These are phyloP conservation scores for Rhinopomastus cyanomelas DNA, from an alignment of 2,113 vertebrate genomes.

Conservation along the genomic window DNA sequence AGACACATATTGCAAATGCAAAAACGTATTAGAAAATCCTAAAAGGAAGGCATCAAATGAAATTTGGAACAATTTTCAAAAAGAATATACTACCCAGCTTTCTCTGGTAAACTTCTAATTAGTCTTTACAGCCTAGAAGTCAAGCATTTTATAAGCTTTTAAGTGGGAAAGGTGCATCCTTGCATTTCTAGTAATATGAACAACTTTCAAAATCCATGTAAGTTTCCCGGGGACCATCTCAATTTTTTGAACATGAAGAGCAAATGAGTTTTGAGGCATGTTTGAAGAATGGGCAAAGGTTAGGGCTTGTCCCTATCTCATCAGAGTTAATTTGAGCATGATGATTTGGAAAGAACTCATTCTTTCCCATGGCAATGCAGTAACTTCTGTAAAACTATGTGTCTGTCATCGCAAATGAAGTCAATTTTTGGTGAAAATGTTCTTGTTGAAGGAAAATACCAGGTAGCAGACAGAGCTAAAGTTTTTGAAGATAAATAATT, in stretches of 20 bases:
- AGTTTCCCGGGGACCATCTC: conserved; percentile 11
- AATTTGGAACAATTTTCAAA: background rate
- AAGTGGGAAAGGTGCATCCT: background rate
- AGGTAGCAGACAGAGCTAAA: background rate
- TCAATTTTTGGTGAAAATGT: background rate
- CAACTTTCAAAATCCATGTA: conserved; percentile 20
- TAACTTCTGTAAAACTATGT: conserved; percentile 22
- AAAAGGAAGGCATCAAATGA: background rate
- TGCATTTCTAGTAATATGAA: conserved; percentile 24
- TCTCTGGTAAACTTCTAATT: background rate
- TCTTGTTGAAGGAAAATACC: conserved; percentile 21
- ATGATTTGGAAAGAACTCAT: conserved; percentile 21
- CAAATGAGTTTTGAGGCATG: conserved; percentile 7
- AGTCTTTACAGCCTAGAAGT: background rate
- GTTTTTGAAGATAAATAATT: conserved; percentile 47
- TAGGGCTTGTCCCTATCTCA: conserved; percentile 56
- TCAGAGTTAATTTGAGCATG: conserved; percentile 37
- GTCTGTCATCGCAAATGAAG: conserved; percentile 49
- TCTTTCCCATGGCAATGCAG: conserved; percentile 51
- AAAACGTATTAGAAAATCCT: background rate
- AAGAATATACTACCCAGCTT: background rate
- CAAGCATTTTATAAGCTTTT: background rate
- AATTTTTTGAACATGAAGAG: conserved; percentile 48
- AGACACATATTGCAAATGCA: background rate
- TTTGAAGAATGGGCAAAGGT: conserved; percentile 53